Evolutionary conservation across 2,888 invertebrate genomes (phyloP), one percentile per base, ranked within the genome.

Genomic region (Calliphora vomitoria): DNA sequence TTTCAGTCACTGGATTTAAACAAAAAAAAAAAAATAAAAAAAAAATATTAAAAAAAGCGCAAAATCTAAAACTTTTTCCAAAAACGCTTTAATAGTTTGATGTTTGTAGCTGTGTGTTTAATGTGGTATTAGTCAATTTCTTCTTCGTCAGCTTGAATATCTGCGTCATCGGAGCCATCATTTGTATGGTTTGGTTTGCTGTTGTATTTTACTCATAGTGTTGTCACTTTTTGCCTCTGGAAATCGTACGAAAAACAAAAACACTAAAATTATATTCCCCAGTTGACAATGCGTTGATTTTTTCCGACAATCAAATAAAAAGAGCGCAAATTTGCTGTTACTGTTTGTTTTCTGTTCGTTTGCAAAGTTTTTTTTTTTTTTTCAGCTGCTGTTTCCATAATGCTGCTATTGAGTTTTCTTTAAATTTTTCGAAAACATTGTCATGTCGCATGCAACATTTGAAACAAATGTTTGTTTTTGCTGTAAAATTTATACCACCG

Each of bases 371-470:
- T 72, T 81, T 25, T 38, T 15, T 72, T 81, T 71, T 18, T 50
- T 82, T 64, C 35, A 20, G 66, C 69, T 74, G 82, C 76, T 58
- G 60, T 20, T 66, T 64, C 66, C 25, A 25, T 25, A 25, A 25
- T 74, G 82, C 76, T 58, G 72, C 20, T 75, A 75, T 76, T 78
- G 38, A 55, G 10, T 55, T 86, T 79, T 74, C 15, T 35, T 66
- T 69, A 2, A 4, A 55, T 50, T 60, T 64, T 31, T 47, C 31
- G 20, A 20, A 20, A 68, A 55, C 25, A 80, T 80, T 76, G 71
- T 86, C 75, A 83, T 86, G 86, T 69, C 81, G 83, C 86, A 86
- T 86, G 86, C 86, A 82, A 86, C 79, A 86, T 82, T 82, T 82
- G 20, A 50, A 81, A 68, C 78, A 78, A 86, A 68, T 82, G 72